Percentiles rank a stretch among this genome's conserved stretches.
Evolutionary conservation across 2,888 invertebrate genomes (phyloP).

Genomic region (Drosophila flavopinicola): DNA sequence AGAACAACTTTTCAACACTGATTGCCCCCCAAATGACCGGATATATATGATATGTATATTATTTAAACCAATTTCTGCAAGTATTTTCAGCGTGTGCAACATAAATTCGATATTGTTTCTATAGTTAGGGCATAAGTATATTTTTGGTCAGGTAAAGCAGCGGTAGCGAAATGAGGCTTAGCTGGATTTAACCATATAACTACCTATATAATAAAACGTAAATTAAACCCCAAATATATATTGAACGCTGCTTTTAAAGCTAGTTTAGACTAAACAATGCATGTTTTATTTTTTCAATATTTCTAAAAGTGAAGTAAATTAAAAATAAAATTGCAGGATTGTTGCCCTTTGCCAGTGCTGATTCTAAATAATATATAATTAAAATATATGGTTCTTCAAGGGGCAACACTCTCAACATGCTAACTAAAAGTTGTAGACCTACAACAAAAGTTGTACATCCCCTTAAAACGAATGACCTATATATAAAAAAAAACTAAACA

Average conservation of each 20-base stretch:
- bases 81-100: constrained; percentile 58
- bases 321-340: constrained; percentile 29
- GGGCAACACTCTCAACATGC: constrained; percentile 42
- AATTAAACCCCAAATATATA: constrained; percentile 39
- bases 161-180: constrained; percentile 84
- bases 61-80: constrained; percentile 47
- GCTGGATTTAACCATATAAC: constrained; percentile 75
- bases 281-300: constrained; percentile 61
- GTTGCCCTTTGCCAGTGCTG: constrained; percentile 27
- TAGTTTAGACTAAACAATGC: constrained; percentile 60
- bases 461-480: constrained; percentile 25
- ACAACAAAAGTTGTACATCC: constrained; percentile 21
- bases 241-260: constrained; percentile 60
- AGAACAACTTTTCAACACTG: constrained; percentile 28
- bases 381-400: constrained; percentile 3
- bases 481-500: constrained; percentile 23
- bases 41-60: constrained; percentile 18
- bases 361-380: not conserved
- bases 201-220: constrained; percentile 33
- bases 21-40: constrained; percentile 30
- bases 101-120: constrained; percentile 5
- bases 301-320: constrained; percentile 52
- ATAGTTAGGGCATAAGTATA: constrained; percentile 37
- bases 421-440: constrained; percentile 38
- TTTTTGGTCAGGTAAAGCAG: constrained; percentile 59